Evolutionary conservation across 2,113 vertebrate species (phyloP).

Genomic region (Antechinus flavipes): DNA sequence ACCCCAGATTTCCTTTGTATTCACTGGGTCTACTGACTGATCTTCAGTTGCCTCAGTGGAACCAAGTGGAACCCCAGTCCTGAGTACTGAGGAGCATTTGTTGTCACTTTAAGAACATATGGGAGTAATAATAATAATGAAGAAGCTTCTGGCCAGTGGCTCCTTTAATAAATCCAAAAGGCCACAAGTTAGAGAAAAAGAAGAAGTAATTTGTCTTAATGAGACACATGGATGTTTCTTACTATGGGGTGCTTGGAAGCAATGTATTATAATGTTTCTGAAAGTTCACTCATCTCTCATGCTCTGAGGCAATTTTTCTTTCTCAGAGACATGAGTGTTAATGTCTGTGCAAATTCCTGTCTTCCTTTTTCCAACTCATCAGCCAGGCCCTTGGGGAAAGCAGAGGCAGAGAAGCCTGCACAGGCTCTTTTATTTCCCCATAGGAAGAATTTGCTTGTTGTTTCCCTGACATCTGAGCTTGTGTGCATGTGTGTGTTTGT

Average conservation of each 20-base stretch:
- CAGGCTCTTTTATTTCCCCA: neutral
- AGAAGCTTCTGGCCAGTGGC: neutral
- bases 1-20: neutral
- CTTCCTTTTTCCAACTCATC: conserved; percentile 16
- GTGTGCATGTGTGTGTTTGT: too few species aligned
- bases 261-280: conserved; percentile 45
- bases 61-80: neutral
- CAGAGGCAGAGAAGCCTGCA: neutral
- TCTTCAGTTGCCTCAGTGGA: neutral
- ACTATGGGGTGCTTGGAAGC: conserved; percentile 50
- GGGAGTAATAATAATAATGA: conserved; percentile 1
- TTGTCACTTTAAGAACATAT: conserved; percentile 45
- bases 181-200: conserved; percentile 45
- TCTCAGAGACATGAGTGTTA: conserved; percentile 24
- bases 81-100: neutral
- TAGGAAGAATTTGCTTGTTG: neutral
- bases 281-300: conserved; percentile 57
- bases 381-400: neutral
- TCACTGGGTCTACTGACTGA: neutral
- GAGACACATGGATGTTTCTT: conserved; percentile 12
- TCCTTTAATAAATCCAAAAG: conserved; percentile 53
- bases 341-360: neutral
- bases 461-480: neutral
- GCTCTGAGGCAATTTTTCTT: conserved; percentile 56
- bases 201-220: conserved; percentile 45